Base-by-base conservation (phyloP, 2,888 invertebrate species). In the Folsomia candida region DNA sequence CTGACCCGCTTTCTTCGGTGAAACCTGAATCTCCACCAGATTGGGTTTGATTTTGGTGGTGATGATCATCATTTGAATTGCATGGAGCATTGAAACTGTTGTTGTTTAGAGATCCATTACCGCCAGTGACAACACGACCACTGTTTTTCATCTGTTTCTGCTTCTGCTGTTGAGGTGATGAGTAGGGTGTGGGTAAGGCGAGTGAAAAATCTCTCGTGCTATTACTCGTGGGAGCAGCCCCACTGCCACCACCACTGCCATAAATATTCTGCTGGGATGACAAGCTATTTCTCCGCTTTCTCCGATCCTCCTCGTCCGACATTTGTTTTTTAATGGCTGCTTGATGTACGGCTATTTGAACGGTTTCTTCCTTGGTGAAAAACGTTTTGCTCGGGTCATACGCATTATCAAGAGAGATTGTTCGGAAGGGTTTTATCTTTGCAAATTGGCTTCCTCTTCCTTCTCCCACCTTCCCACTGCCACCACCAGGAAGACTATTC, bases 321-420 rank as follows among this genome's bases (percentile, higher is more conserved):
- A 83, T 80, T 78, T 83, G 83, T 73, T 84, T 84, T 67, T 83
- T 83, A 68, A 84, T 83, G 14, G 83, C 83, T 18, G 83, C 83
- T 74, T 83, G 83, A 72, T 83, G 83, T 18, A 83, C 81, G 11
- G 83, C 83, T 58, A 83, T 83, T 71, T 83, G 83, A 2, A 83
- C 82, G 0, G 82, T 80, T 78, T 83, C 82, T 57, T 81, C 81
- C n/a, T 82, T 82, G 20, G 83, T 83, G 76, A 83, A 83, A 2
- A 83, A 78, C 25, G 80, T 75, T 25, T 81, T 76, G 69, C 83
- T 83, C 2, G 83, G 83, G 73, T 84, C 83, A 72, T 81, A 74
- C 11, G 66, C 51, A 59, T 70, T 80, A 47, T 80, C 80, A 59
- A 80, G 68, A 1, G 80, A 80, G 59, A 77, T 72, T 4, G 80